phyloP scores from a whole-genome alignment of 2,113 vertebrate species.

The Emydura subglobosa region DNA sequence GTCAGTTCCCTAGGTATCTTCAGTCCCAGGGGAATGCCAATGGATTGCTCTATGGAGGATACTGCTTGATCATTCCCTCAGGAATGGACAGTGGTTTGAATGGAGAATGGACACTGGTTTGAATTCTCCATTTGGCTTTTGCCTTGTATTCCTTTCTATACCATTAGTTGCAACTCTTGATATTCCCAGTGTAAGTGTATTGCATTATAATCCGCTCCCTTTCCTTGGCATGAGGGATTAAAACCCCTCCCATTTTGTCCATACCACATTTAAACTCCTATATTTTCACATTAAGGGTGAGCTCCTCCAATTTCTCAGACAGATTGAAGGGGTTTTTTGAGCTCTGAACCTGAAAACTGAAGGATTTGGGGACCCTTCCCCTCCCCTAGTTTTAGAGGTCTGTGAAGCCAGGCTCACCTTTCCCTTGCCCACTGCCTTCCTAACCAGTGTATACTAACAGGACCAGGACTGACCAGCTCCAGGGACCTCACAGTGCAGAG shows the following conservation, averaged over 20 bases:
- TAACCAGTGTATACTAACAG: conserved; percentile 18
- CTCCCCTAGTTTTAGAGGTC: not conserved
- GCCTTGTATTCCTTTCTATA: conserved; percentile 53
- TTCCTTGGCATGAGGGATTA: not conserved
- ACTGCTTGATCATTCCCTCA: not conserved
- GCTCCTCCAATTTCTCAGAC: not conserved
- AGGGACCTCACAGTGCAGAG: conserved; percentile 58
- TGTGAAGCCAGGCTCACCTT: not conserved
- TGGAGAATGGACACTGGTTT: conserved; percentile 45
- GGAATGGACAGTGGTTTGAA: conserved; percentile 53
- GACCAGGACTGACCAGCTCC: not conserved
- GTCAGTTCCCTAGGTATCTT: conserved; percentile 10
- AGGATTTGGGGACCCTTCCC: not conserved
- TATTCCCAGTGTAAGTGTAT: conserved; percentile 41
- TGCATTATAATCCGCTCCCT: conserved; percentile 41
- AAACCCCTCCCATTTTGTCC: not conserved
- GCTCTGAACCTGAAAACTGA: not conserved
- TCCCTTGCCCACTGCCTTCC: not conserved
- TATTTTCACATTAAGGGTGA: not conserved
- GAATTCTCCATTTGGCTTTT: conserved; percentile 11
- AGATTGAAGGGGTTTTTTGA: not conserved
- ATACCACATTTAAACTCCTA: not conserved
- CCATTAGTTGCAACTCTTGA: conserved; percentile 9
- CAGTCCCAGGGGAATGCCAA: conserved; percentile 27
- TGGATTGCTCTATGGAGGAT: conserved; percentile 36